A percentile compares a stretch with the other conserved stretches of the same genome.
These are phyloP conservation scores for Drosophila bipectinata DNA, from an alignment of 1,140 invertebrate genomes.

Conservation along the genomic window DNA sequence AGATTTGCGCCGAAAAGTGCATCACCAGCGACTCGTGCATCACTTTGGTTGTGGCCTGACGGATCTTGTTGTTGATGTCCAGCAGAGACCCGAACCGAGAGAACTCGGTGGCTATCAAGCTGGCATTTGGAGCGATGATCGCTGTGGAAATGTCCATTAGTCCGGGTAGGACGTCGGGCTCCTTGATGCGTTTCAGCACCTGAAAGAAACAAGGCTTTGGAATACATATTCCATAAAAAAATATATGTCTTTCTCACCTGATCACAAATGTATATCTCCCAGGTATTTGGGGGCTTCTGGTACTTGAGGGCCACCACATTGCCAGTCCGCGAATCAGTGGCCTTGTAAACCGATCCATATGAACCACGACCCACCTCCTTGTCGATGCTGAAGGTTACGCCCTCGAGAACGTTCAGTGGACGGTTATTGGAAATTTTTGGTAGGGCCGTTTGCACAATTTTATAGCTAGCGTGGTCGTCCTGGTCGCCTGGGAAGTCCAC, in stretches of 20 bases:
- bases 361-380: constrained; percentile 91
- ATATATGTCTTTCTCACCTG: constrained; percentile 85
- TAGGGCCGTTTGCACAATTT: constrained; percentile 76
- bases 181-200: constrained; percentile 69
- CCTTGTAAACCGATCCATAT: constrained; percentile 89
- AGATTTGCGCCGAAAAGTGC: constrained; percentile 94
- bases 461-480: constrained; percentile 73
- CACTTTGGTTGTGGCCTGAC: constrained; percentile 88
- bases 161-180: constrained; percentile 85
- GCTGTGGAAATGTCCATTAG: constrained; percentile 88
- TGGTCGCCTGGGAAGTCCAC: constrained; percentile 85
- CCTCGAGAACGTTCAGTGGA: constrained; percentile 85
- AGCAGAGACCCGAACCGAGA: constrained; percentile 92
- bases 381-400: constrained; percentile 87
- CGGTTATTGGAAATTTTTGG: constrained; percentile 85
- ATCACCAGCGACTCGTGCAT: constrained; percentile 90
- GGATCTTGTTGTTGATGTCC: constrained; percentile 90
- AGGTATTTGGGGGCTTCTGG: constrained; percentile 91
- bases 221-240: neutral
- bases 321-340: constrained; percentile 84
- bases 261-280: constrained; percentile 93
- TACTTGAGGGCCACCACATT: constrained; percentile 89
- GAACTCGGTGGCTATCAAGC: constrained; percentile 92
- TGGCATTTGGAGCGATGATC: constrained; percentile 90
- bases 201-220: constrained; percentile 1